A percentile compares a stretch with the other conserved stretches of the same genome.
Evolutionary conservation across 2,888 invertebrate genomes (phyloP).

Genomic region (Ecdyonurus torrentis): DNA sequence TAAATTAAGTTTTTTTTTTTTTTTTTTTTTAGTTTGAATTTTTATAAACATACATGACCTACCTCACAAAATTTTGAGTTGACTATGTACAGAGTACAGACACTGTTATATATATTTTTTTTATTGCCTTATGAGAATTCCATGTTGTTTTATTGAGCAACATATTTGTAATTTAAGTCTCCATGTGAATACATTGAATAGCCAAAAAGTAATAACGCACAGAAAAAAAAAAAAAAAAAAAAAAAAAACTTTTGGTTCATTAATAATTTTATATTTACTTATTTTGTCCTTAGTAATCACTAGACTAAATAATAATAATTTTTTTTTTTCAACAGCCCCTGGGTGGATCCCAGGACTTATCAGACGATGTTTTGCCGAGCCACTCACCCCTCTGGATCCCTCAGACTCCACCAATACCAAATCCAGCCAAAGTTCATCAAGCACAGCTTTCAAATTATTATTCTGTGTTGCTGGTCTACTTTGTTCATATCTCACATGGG

Average conservation of each 20-base stretch:
- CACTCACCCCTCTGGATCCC: conserved; percentile 15
- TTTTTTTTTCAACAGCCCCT: conserved; percentile 6
- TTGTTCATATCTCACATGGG: conserved; percentile 87
- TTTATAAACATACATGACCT: too few relatives aligned
- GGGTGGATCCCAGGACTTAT: conserved; percentile 29
- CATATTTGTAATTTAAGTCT: too few relatives aligned
- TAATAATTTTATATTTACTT: not conserved
- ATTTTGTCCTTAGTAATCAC: not conserved
- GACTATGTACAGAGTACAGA: too few relatives aligned
- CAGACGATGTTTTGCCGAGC: conserved; percentile 35
- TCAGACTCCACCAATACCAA: conserved; percentile 10
- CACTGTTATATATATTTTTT: too few relatives aligned
- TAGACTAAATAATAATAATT: not conserved
- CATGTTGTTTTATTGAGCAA: too few relatives aligned
- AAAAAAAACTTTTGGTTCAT: not conserved
- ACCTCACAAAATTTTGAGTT: too few relatives aligned
- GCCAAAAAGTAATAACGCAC: too few relatives aligned
- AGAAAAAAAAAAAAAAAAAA: conserved; percentile 1
- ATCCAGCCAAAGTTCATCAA: conserved; percentile 4
- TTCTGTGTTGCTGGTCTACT: conserved; percentile 82
- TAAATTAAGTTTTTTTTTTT: too few relatives aligned
- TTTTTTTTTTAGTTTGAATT: too few relatives aligned
- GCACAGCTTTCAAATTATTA: conserved; percentile 24
- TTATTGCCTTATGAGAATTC: too few relatives aligned
- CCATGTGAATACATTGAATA: too few relatives aligned